Evolutionary conservation across 2,113 vertebrate genomes (phyloP).

Genomic region (Chionodraco myersi): DNA sequence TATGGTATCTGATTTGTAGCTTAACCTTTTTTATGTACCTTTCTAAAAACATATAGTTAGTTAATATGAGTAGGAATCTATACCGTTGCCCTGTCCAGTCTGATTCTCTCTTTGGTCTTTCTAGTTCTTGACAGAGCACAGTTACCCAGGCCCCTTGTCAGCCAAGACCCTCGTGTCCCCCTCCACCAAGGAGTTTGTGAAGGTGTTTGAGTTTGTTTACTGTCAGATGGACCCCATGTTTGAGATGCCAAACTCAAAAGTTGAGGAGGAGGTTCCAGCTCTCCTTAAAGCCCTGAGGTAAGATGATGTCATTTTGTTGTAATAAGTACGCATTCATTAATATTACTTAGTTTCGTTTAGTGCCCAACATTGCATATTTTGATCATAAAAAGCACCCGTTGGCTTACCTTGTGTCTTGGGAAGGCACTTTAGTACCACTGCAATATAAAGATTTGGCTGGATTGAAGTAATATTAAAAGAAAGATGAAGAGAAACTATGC

Average conservation of each 20-base stretch:
- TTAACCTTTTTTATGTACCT: too few relatives aligned
- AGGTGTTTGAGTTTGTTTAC: constrained; percentile 95
- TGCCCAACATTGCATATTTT: neutral
- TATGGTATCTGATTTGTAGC: neutral
- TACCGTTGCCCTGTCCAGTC: too few relatives aligned
- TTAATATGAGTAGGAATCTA: neutral
- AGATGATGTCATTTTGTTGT: constrained; percentile 12
- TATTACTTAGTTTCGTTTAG: neutral
- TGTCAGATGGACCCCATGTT: constrained; percentile 90
- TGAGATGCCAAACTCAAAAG: constrained; percentile 90
- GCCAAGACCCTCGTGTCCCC: constrained; percentile 93
- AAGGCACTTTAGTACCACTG: neutral
- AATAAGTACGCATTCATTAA: neutral
- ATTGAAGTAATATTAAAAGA: neutral
- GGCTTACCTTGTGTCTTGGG: neutral
- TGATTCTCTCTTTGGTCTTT: constrained; percentile 14
- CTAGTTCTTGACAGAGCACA: constrained; percentile 91
- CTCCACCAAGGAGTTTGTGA: constrained; percentile 94
- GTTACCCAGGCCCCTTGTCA: constrained; percentile 86
- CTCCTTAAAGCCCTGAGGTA: constrained; percentile 93
- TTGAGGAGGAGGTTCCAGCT: constrained; percentile 95
- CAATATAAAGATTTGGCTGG: neutral
- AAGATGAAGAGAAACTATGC: neutral
- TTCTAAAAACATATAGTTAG: neutral
- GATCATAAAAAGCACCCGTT: neutral